Percentiles rank a stretch among this genome's conserved stretches.
These are phyloP conservation scores for Arvicanthis niloticus DNA, from an alignment of 2,113 vertebrate genomes.

Conservation along the genomic window DNA sequence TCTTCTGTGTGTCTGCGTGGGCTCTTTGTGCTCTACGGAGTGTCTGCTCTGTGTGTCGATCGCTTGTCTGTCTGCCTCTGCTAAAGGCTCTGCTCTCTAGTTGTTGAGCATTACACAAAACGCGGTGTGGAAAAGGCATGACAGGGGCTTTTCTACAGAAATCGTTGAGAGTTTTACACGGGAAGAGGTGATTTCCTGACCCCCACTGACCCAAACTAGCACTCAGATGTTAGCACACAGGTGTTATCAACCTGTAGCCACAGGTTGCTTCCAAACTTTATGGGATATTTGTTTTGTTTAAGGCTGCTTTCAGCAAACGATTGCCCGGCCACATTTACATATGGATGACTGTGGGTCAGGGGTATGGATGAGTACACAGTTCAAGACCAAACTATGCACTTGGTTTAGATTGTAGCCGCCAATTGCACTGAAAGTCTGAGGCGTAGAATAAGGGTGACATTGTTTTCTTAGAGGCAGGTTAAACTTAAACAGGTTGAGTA, in stretches of 20 bases:
- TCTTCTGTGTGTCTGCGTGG: not conserved
- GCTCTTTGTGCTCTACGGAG: not conserved
- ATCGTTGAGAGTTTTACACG: not conserved
- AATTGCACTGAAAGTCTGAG: not conserved
- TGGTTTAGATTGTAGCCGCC: not conserved
- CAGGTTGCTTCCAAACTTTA: not conserved
- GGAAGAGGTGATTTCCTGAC: not conserved
- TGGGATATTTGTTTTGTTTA: not conserved
- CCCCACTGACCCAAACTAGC: not conserved
- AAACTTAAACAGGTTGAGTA: not conserved
- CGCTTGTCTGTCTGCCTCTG: not conserved
- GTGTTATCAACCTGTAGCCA: not conserved
- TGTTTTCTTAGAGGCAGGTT: not conserved
- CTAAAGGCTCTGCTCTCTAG: not conserved
- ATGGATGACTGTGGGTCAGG: not conserved
- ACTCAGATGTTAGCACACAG: not conserved
- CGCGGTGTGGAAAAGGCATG: not conserved
- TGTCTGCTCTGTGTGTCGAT: not conserved
- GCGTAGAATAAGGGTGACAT: not conserved
- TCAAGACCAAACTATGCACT: not conserved
- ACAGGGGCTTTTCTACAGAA: not conserved
- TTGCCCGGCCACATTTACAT: not conserved
- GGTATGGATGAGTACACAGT: not conserved
- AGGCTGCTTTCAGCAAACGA: not conserved
- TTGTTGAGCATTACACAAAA: not conserved